These are phyloP conservation scores for Pseudomugil gertrudae DNA, from an alignment of 2,797 vertebrate species.

Conservation along the genomic window DNA sequence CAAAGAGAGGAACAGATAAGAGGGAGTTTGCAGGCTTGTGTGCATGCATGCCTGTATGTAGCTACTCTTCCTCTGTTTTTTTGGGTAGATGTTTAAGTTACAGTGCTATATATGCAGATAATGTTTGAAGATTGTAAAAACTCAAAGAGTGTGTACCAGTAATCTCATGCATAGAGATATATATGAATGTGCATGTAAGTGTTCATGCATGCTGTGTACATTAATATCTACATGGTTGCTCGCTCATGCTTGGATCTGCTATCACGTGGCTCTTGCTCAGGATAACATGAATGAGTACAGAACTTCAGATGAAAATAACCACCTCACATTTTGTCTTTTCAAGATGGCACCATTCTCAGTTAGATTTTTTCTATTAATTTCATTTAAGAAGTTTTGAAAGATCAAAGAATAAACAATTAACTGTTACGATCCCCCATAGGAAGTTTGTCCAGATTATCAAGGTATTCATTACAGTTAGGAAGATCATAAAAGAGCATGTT, in stretches of 20 bases:
- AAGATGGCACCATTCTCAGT: background rate
- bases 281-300: conserved; percentile 43
- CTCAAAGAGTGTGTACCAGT: background rate
- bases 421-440: too few species aligned
- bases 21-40: background rate
- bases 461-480: too few species aligned
- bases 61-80: too few species aligned
- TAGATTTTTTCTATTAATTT: too few species aligned
- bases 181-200: conserved; percentile 37
- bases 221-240: conserved; percentile 31
- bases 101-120: conserved; percentile 4
- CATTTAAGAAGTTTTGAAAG: background rate
- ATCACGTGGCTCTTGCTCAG: conserved; percentile 62
- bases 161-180: conserved; percentile 10
- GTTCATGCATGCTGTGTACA: conserved; percentile 31
- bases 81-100: conserved; percentile 1
- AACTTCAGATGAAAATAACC: conserved; percentile 34
- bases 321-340: conserved; percentile 25
- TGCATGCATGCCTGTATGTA: conserved; percentile 6
- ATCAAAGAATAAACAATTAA: background rate
- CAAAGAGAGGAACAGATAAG: conserved; percentile 14
- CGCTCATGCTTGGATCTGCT: conserved; percentile 31
- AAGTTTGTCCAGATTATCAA: too few species aligned
- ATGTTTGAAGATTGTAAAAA: too few species aligned
- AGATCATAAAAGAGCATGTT: too few species aligned